Conservation (phyloP, 2,797 vertebrate species). For the Pristis pectinata region DNA sequence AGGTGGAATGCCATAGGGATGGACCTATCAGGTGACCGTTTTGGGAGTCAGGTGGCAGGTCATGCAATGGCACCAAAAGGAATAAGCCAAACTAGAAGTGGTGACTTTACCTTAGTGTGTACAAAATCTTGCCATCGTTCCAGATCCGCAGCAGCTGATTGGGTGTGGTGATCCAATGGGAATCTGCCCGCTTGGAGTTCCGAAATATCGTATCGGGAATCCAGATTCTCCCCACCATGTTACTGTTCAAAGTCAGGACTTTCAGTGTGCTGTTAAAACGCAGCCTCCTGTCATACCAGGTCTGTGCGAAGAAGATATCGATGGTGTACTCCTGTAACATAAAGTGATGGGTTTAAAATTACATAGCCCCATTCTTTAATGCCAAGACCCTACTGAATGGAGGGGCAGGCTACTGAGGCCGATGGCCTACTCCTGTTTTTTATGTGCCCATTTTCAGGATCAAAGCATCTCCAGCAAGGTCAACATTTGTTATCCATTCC, state of each 20-base stretch:
- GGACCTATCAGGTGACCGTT: not conserved
- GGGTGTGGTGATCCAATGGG: constrained; percentile 59
- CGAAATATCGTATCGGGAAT: constrained; percentile 63
- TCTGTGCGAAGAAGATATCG: constrained; percentile 65
- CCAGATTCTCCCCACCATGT: constrained; percentile 65
- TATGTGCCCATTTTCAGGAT: no score
- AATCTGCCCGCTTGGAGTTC: constrained; percentile 60
- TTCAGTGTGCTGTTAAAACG: constrained; percentile 61
- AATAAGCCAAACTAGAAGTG: not conserved
- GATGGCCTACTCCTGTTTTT: no score
- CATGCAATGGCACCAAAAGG: not conserved
- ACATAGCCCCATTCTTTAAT: not conserved
- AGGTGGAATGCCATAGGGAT: not conserved
- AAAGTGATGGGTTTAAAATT: not conserved
- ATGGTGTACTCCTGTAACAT: constrained; percentile 62
- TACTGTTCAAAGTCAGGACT: constrained; percentile 59
- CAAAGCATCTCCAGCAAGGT: no score
- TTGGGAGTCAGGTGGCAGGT: not conserved
- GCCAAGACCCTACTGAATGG: no score
- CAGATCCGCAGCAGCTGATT: constrained; percentile 65
- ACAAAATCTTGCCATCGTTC: constrained; percentile 64
- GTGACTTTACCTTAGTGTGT: constrained; percentile 57
- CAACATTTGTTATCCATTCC: no score
- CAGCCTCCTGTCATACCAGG: constrained; percentile 65
- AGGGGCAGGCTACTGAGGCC: no score